phyloP scores from a whole-genome alignment of 2,888 invertebrate genomes.

The Eugnorisma glareosa region DNA sequence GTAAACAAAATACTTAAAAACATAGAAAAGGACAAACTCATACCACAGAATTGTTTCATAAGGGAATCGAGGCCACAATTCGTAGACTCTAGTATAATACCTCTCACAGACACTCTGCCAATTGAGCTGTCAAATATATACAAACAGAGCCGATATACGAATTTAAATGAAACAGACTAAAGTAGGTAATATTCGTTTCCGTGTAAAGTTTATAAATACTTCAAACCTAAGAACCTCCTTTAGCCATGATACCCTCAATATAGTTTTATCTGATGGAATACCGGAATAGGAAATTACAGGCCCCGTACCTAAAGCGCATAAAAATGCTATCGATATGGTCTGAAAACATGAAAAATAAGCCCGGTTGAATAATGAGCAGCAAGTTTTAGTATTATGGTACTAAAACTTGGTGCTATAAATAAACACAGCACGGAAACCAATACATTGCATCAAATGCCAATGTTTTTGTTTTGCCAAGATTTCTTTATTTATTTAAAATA shows the following conservation, averaged over 20 bases:
- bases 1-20: not conserved
- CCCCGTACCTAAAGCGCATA: constrained; percentile 43
- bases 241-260: constrained; percentile 51
- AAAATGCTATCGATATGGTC: constrained; percentile 44
- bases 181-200: constrained; percentile 13
- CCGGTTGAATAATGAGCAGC: constrained; percentile 10
- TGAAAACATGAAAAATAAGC: constrained; percentile 17
- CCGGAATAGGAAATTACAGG: constrained; percentile 55
- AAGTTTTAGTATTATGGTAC: not conserved
- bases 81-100: not conserved
- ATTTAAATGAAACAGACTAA: not conserved
- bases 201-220: constrained; percentile 36
- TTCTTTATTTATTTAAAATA: too few species aligned
- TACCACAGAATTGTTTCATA: not conserved
- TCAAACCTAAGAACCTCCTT: constrained; percentile 36
- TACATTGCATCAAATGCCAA: not conserved
- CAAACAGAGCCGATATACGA: not conserved
- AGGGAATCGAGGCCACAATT: not conserved
- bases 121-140: not conserved
- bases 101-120: not conserved
- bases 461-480: not conserved
- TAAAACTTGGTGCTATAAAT: too few species aligned
- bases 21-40: not conserved
- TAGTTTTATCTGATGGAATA: constrained; percentile 55
- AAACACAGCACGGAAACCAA: not conserved